phyloP scores from a whole-genome alignment of 2,888 invertebrate species.

The Coelopa pilipes region DNA sequence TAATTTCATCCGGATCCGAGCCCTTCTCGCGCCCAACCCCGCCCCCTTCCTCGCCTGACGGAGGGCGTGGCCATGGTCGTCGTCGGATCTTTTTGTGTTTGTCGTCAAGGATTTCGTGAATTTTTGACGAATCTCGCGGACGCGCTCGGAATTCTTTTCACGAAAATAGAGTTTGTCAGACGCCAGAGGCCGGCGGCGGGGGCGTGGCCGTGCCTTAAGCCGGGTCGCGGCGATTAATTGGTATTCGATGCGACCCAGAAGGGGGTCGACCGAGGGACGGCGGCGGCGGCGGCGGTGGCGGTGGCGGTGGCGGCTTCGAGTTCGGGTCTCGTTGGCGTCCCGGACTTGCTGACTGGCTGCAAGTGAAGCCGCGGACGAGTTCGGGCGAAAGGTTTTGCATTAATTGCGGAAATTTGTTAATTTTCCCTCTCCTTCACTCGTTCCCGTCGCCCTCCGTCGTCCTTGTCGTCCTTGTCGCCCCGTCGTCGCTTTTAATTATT shows the following conservation, averaged over 20 bases:
- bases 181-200: not conserved
- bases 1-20: constrained; percentile 8
- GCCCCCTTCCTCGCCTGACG: not conserved
- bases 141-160: constrained; percentile 5
- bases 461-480: too few relatives aligned
- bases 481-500: constrained; percentile 28
- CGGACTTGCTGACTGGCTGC: not conserved
- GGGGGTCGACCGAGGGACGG: constrained; percentile 1
- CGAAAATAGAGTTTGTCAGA: not conserved
- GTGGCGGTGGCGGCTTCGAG: too few relatives aligned
- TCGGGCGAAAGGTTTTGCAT: constrained; percentile 17
- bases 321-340: not conserved
- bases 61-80: not conserved
- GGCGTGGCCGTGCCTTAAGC: not conserved
- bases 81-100: not conserved
- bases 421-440: not conserved
- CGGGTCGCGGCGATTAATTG: constrained; percentile 6
- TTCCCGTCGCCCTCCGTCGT: not conserved
- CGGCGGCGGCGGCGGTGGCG: not conserved
- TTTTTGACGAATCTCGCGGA: constrained; percentile 5
- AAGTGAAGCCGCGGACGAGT: constrained; percentile 4
- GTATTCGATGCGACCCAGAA: constrained; percentile 2
- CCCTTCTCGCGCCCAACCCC: not conserved
- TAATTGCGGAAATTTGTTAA: constrained; percentile 12
- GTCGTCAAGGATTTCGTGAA: not conserved